Conservation (phyloP, 2,797 vertebrate species). For the Prionace glauca region DNA sequence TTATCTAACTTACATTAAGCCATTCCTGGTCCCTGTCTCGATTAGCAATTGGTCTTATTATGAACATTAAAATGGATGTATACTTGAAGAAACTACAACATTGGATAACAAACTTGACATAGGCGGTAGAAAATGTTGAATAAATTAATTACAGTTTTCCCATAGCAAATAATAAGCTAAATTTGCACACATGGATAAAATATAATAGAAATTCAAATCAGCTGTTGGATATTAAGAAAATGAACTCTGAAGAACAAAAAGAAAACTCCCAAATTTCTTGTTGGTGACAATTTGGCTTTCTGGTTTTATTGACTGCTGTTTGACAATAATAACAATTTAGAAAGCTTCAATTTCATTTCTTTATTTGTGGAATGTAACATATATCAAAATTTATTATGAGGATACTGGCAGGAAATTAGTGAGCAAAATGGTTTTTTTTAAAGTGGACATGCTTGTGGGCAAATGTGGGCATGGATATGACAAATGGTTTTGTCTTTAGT, state of each 20-base stretch:
- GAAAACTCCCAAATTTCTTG: background rate
- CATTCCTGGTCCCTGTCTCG: too few relatives aligned
- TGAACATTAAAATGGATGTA: too few relatives aligned
- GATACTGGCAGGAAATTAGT: background rate
- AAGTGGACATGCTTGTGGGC: background rate
- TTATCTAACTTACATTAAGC: too few relatives aligned
- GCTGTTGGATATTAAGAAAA: background rate
- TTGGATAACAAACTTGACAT: background rate
- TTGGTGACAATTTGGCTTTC: background rate
- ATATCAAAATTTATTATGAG: background rate
- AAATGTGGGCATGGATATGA: background rate
- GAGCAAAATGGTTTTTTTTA: background rate
- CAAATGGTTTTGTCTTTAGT: background rate
- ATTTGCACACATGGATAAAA: background rate
- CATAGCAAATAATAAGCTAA: background rate
- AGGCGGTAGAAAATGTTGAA: background rate
- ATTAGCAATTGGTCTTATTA: too few relatives aligned
- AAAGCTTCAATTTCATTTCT: background rate
- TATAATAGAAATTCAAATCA: background rate
- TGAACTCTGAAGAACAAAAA: background rate
- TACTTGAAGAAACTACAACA: too few relatives aligned
- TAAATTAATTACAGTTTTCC: background rate
- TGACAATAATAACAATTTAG: background rate
- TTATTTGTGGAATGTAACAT: background rate
- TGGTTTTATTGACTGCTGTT: background rate